Percentiles rank a stretch among this genome's conserved stretches.
Evolutionary conservation across 2,797 vertebrate genomes (phyloP).

Genomic region (Bovichtus variegatus): DNA sequence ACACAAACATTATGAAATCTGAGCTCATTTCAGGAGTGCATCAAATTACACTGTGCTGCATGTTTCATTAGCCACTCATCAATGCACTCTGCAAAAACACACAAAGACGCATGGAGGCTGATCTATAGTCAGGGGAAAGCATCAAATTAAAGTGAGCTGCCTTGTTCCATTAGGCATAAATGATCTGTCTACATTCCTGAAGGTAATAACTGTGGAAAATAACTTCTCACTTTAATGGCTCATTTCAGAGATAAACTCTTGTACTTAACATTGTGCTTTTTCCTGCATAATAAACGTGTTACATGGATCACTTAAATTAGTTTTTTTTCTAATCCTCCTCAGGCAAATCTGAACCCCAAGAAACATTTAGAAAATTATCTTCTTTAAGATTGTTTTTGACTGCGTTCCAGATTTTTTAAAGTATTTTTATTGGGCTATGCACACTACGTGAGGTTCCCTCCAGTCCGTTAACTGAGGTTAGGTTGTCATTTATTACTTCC

Average conservation of each 20-base stretch:
- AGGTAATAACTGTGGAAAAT: conserved; percentile 58
- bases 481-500: no score
- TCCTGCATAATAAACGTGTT: conserved; percentile 22
- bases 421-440: background rate
- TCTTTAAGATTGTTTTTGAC: background rate
- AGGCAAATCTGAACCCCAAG: background rate
- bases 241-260: conserved; percentile 62
- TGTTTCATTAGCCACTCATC: conserved; percentile 61
- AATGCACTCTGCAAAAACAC: conserved; percentile 37
- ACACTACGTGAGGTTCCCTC: no score
- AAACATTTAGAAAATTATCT: background rate
- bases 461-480: no score
- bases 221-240: conserved; percentile 60
- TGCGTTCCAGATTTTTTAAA: background rate
- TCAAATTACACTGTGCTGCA: conserved; percentile 34
- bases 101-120: conserved; percentile 20
- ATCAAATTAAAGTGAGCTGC: conserved; percentile 45
- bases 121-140: conserved; percentile 46
- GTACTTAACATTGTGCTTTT: conserved; percentile 31
- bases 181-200: conserved; percentile 49
- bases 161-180: conserved; percentile 65
- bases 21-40: conserved; percentile 29
- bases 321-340: background rate
- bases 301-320: conserved; percentile 10
- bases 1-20: conserved; percentile 6